Evolutionary conservation across 2,888 invertebrate species (phyloP), one percentile per base, ranked within the genome.

Genomic region (Eilema sororculum): DNA sequence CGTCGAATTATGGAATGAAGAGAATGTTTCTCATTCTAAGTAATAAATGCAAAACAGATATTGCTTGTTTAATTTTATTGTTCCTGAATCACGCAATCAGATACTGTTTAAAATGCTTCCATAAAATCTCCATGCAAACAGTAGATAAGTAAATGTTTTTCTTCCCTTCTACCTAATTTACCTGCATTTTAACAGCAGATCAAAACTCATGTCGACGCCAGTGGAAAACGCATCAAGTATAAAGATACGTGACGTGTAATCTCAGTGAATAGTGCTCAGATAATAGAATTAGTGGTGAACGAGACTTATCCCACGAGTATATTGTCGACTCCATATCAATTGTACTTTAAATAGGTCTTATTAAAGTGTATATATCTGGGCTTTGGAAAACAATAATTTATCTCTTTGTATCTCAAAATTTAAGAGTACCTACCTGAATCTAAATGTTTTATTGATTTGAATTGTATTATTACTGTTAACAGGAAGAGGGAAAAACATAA

Each of bases 221-320:
- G 10, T 81, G 81, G 78, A 70, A 64, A 79, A 75, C 72, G 3
- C 59, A 37, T n/a, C 33, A 33, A 57, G 56, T 64, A 69, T 61
- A 76, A 20, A 60, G 68, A 81, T 73, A 69, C 68, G 70, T 80
- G 79, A 78, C 80, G 66, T 79, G 78, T 82, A 82, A 82, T 77
- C 78, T 76, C 69, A 73, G 58, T 72, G 73, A 73, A 77, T 67
- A 22, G 66, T 63, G 22, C 67, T 59, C 73, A 77, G 83, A 82
- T 83, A 83, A 83, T 83, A 80, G 80, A 83, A 83, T 83, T 81
- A 81, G 77, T 77, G 73, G 78, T 68, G 72, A 68, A 61, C 72
- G 76, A 76, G 75, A 76, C 68, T 78, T 81, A 73, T 82, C 83
- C 83, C 83, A 83, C 83, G 82, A 76, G 56, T 71, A 30, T 77